Evolutionary conservation across 2,888 invertebrate species (phyloP), one percentile per base, ranked within the genome.

Genomic region (Harmothoe impar): DNA sequence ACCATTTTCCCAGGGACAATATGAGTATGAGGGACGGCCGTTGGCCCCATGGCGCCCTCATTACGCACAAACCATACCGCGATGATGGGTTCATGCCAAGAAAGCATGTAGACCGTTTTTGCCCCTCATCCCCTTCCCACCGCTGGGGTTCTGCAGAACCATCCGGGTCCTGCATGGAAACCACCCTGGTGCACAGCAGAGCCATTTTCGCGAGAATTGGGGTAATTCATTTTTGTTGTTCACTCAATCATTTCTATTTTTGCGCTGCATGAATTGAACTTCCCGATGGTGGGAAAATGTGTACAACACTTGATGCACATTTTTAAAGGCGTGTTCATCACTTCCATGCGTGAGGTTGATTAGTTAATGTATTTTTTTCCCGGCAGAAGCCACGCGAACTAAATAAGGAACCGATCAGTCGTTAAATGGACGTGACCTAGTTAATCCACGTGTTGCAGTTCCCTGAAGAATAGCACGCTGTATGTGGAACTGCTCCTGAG

Each of bases 51-150:
- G 35, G 23, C 81, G 62, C 23, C 62, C 81, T 81, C 81, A 81
- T 81, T 81, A 81, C 33, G 35, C 0, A 33, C 81, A 33, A 20
- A 72, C 72, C 72, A 72, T 72, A 72, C 72, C 31, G 12, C 72
- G 29, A 72, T 72, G 72, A 72, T 72, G 72, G 72, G 31, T 29
- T 29, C 20, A 43, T 81, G 81, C 81, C 81, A 81, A 81, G 43
- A 81, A 81, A 81, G 81, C 35, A 81, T 81, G 81, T 81, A 33
- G 43, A 81, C 81, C 43, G 5, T 17, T 35, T 81, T 77, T 33
- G 25, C 29, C 33, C 81, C 20, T 12, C 77, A 7, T 31, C 77
- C 77, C 77, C 31, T 31, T 77, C 31, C 77, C 77, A 77, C 68
- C 68, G 17, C 31, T 29, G 29, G n/a, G 31, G 77, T 25, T 25